A percentile compares a stretch with the other conserved stretches of the same genome.
These are phyloP conservation scores for Mormyrus iriodes DNA, from an alignment of 2,113 vertebrate species.

Conservation along the genomic window DNA sequence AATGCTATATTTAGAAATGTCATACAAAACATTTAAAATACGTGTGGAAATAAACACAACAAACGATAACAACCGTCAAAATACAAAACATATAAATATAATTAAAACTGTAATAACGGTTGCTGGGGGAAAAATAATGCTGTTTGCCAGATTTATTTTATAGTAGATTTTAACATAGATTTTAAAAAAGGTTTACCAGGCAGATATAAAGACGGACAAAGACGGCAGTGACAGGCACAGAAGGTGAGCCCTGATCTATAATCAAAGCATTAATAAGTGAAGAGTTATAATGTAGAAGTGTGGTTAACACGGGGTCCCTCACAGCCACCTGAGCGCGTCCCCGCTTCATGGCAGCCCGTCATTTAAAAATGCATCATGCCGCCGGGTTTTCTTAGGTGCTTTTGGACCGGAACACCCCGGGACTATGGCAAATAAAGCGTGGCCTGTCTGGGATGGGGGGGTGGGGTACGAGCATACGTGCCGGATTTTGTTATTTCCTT, in stretches of 20 bases:
- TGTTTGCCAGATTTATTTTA: neutral
- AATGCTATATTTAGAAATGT: conserved; percentile 58
- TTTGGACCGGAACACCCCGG: conserved; percentile 47
- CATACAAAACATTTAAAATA: conserved; percentile 50
- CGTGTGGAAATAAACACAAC: conserved; percentile 25
- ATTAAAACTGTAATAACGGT: neutral
- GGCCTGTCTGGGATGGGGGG: neutral
- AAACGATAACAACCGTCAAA: conserved; percentile 4
- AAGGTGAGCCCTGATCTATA: neutral
- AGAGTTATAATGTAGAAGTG: neutral
- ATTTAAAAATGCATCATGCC: conserved; percentile 7
- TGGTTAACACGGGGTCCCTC: neutral
- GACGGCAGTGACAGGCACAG: neutral
- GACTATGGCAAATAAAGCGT: conserved; percentile 44
- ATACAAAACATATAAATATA: neutral
- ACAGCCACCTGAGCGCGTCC: neutral
- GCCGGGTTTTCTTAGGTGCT: neutral
- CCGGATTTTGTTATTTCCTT: neutral
- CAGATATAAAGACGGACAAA: neutral
- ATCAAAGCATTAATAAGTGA: conserved; percentile 10
- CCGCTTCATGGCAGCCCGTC: neutral
- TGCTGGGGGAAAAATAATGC: neutral
- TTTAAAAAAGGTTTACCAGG: neutral
- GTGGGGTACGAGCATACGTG: neutral
- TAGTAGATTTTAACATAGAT: neutral